Base-by-base conservation (phyloP, 2,113 vertebrate genomes). In the Rissa tridactyla region DNA sequence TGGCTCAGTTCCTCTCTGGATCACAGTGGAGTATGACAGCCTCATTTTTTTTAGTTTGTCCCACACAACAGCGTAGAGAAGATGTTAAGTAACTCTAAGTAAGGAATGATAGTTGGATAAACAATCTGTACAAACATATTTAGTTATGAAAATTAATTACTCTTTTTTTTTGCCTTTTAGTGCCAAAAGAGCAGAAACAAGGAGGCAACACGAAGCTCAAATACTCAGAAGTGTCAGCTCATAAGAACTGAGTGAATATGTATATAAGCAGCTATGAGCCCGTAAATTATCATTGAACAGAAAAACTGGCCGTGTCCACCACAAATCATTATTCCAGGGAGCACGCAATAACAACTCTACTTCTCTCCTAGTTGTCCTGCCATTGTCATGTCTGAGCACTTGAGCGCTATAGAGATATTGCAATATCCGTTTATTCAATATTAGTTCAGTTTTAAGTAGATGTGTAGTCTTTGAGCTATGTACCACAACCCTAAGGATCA, bases 1-100 rank as follows among this genome's bases (percentile, higher is more conserved):
- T 87, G 80, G 54, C 77, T 89, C 54, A 69, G 65, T 54, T 92
- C 73, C 83, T 89, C 69, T 72, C 57, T 76, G 58, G 68, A 92
- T 68, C 73, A 75, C 76, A 94, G 52, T 52, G 49, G 51, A 82
- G 15, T 32, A 69, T 13, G 52, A 82, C 54, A 89, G 49, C 32
- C 15, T 52, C 40, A 27, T 61, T 79, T 86, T 86, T 73, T 8
- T 73, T 8, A 52, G 34, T 54, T 83, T 82, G 47, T 65, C 44
- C 65, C 87, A 23, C 40, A 82, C 73, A 87, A 40, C 17, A 40
- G 15, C 38, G 17, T 20, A 51, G 38, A 77, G 55, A 94, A 75
- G 30, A 91, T 77, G 15, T 60, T 84, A 73, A 86, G 52, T 82
- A 90, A 81, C 54, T 46, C 66, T 65, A 1, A 2, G 20, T 30